phyloP scores from a whole-genome alignment of 2,888 invertebrate genomes.

The Megalurothrips usitatus region DNA sequence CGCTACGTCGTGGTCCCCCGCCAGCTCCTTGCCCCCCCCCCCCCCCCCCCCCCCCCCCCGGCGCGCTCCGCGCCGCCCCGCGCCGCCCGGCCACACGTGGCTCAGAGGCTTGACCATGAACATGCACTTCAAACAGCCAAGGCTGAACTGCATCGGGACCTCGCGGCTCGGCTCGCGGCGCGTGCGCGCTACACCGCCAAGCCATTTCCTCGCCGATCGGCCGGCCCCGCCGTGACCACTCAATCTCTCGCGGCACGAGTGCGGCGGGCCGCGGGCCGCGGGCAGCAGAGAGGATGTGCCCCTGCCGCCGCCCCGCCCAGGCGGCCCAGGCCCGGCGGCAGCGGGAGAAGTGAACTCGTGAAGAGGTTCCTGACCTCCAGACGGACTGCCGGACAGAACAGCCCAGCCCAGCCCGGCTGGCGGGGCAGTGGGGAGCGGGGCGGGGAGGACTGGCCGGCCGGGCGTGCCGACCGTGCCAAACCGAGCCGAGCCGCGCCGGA shows the following conservation, averaged over 20 bases:
- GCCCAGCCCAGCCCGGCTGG: background rate
- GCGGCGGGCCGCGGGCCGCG: background rate
- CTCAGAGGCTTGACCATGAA: background rate
- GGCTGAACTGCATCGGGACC: slow-evolving; percentile 6
- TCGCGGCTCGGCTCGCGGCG: background rate
- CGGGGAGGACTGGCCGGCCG: no score
- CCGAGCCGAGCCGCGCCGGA: no score
- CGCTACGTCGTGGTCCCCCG: background rate
- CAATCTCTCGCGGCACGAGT: background rate
- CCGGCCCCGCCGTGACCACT: no score
- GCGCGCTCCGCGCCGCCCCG: background rate
- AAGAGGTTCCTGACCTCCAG: background rate
- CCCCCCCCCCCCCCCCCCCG: background rate
- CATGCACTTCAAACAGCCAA: slow-evolving; percentile 22
- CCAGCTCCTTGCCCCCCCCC: background rate
- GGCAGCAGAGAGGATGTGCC: background rate
- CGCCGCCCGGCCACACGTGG: background rate
- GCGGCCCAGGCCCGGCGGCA: no score
- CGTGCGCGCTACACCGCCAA: background rate
- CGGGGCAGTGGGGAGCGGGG: no score
- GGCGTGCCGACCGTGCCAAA: no score
- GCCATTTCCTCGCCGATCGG: no score
- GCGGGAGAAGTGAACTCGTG: background rate
- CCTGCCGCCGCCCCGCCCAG: no score
- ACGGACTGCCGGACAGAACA: background rate